Percentiles rank a stretch among this genome's conserved stretches.
Conservation (phyloP, 2,113 vertebrate genomes). For the Panurus biarmicus region DNA sequence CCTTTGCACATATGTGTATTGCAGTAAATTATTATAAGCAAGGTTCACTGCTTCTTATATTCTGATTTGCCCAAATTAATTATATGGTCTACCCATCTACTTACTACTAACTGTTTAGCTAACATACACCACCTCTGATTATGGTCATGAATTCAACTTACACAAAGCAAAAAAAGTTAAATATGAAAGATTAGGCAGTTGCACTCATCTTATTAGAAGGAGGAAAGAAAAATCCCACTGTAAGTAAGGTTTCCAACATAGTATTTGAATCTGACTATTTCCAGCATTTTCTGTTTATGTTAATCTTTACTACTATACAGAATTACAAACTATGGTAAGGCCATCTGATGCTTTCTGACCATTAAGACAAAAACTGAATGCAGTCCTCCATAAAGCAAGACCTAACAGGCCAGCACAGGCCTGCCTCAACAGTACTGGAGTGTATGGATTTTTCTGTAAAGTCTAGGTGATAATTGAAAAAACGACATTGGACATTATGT, state of each 20-base stretch:
- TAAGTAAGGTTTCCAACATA: background rate
- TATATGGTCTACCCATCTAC: background rate
- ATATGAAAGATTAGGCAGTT: background rate
- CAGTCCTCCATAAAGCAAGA: background rate
- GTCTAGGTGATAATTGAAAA: background rate
- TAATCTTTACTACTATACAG: background rate
- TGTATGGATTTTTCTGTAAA: background rate
- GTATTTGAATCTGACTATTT: background rate
- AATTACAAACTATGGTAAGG: background rate
- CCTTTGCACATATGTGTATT: rapidly evolving
- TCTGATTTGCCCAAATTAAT: background rate
- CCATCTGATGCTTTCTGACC: background rate
- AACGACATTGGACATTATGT: background rate
- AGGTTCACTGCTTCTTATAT: background rate
- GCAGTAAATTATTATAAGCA: background rate
- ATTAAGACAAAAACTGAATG: background rate
- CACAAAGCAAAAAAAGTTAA: background rate
- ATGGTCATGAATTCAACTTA: background rate
- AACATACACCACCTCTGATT: background rate
- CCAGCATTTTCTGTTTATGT: background rate
- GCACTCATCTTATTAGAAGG: background rate
- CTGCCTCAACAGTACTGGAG: background rate
- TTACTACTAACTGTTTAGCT: background rate
- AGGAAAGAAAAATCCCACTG: background rate
- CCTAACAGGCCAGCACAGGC: background rate